Conservation (phyloP, 1,140 invertebrate species). For the Platyscapa corneri region DNA sequence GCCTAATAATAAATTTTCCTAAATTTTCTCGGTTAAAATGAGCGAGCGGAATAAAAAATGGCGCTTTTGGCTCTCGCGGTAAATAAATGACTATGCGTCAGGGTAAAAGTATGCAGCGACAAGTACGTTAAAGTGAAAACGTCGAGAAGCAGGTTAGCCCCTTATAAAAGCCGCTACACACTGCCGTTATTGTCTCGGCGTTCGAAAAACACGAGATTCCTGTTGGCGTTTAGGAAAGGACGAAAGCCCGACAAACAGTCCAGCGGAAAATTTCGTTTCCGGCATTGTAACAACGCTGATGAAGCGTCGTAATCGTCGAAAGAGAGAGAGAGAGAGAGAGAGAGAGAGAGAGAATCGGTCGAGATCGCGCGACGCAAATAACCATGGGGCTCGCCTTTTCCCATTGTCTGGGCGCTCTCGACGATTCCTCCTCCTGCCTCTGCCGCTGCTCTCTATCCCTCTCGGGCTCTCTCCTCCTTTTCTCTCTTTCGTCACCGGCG, state of each 20-base stretch:
- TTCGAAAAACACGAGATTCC: too few species aligned
- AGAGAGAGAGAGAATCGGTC: not conserved
- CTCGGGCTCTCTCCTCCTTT: not conserved
- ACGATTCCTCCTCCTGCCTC: conserved; percentile 10
- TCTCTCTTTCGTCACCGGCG: conserved; percentile 21
- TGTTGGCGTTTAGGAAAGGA: not conserved
- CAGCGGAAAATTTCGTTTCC: conserved; percentile 21
- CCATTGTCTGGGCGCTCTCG: conserved; percentile 21
- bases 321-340: not conserved
- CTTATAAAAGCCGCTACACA: not conserved
- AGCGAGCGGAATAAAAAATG: too few species aligned
- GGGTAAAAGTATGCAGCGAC: too few species aligned
- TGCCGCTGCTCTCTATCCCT: not conserved
- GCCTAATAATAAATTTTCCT: too few species aligned
- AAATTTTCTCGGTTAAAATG: too few species aligned
- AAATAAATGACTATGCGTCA: too few species aligned
- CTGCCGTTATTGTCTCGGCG: not conserved
- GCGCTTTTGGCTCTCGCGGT: too few species aligned
- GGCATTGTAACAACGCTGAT: not conserved
- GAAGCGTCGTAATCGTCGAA: conserved; percentile 7
- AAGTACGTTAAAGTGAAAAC: not conserved
- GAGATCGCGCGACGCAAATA: conserved; percentile 48
- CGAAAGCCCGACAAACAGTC: not conserved
- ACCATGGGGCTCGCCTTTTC: conserved; percentile 44
- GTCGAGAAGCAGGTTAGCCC: not conserved